phyloP scores from a whole-genome alignment of 2,888 invertebrate species.

The Listrodromus nycthemerus region DNA sequence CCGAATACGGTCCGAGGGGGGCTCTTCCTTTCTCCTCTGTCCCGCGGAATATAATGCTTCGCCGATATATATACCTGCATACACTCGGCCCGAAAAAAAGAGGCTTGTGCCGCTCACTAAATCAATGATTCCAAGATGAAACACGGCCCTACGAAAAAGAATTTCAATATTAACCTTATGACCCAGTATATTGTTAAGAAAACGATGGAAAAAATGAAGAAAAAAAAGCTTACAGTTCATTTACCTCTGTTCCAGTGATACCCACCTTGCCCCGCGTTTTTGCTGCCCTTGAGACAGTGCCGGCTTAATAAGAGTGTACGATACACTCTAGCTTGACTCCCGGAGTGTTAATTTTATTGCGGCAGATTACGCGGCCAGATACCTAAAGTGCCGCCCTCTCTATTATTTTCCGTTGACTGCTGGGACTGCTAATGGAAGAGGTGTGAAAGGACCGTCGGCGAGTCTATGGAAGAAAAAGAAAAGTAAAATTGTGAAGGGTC shows the following conservation, averaged over 20 bases:
- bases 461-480: slow-evolving; percentile 44
- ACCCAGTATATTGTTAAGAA: slow-evolving; percentile 34
- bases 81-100: background rate
- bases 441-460: slow-evolving; percentile 50
- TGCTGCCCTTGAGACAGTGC: background rate
- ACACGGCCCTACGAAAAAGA: slow-evolving; percentile 12
- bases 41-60: slow-evolving; percentile 49
- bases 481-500: slow-evolving; percentile 32
- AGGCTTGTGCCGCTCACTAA: slow-evolving; percentile 12
- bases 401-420: background rate
- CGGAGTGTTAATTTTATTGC: slow-evolving; percentile 35
- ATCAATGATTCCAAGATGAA: slow-evolving; percentile 39
- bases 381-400: background rate
- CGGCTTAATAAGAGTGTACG: background rate
- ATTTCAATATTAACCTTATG: slow-evolving; percentile 63
- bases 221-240: slow-evolving; percentile 45
- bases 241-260: slow-evolving; percentile 41
- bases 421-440: slow-evolving; percentile 26
- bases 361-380: slow-evolving; percentile 8
- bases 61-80: slow-evolving; percentile 19
- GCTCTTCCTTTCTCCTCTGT: slow-evolving; percentile 37
- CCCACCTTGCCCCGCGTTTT: background rate
- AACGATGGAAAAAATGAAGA: background rate
- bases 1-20: slow-evolving; percentile 55
- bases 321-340: background rate